A percentile compares a stretch with the other conserved stretches of the same genome.
Conservation (phyloP, 1,140 invertebrate species). For the Atopsyche davidsoni region DNA sequence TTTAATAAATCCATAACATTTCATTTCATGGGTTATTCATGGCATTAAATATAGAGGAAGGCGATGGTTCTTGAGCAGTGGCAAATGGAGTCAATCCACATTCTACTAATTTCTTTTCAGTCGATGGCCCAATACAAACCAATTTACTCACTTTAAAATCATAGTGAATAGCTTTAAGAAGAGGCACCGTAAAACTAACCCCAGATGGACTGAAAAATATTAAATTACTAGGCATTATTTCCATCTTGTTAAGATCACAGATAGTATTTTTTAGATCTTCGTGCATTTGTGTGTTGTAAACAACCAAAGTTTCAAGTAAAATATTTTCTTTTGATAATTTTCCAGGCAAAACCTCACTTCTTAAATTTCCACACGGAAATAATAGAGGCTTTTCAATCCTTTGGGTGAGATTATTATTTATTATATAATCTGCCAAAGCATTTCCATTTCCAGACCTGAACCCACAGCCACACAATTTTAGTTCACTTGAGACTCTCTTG, state of each 20-base stretch:
- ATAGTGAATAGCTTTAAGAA: constrained; percentile 32
- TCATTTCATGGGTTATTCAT: neutral
- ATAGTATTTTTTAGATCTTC: constrained; percentile 33
- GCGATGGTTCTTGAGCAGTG: constrained; percentile 37
- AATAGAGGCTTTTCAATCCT: constrained; percentile 38
- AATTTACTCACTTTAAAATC: constrained; percentile 35
- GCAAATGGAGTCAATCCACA: constrained; percentile 33
- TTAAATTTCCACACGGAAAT: constrained; percentile 46
- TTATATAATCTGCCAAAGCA: constrained; percentile 39
- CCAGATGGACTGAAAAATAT: constrained; percentile 49
- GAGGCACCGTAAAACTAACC: constrained; percentile 31
- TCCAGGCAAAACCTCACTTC: constrained; percentile 37
- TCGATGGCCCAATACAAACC: constrained; percentile 45
- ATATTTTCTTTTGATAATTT: constrained; percentile 34
- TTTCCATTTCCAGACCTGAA: constrained; percentile 42
- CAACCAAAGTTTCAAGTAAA: constrained; percentile 31
- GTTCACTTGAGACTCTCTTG: constrained; percentile 31
- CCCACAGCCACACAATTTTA: constrained; percentile 35
- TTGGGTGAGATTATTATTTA: constrained; percentile 32
- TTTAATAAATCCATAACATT: neutral
- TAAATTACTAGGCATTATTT: constrained; percentile 35
- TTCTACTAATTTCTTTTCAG: constrained; percentile 37
- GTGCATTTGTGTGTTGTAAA: constrained; percentile 20
- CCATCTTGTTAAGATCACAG: constrained; percentile 28
- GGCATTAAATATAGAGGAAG: constrained; percentile 20